Conservation (phyloP, 1,140 invertebrate genomes). For the Chrysopa pallens region DNA sequence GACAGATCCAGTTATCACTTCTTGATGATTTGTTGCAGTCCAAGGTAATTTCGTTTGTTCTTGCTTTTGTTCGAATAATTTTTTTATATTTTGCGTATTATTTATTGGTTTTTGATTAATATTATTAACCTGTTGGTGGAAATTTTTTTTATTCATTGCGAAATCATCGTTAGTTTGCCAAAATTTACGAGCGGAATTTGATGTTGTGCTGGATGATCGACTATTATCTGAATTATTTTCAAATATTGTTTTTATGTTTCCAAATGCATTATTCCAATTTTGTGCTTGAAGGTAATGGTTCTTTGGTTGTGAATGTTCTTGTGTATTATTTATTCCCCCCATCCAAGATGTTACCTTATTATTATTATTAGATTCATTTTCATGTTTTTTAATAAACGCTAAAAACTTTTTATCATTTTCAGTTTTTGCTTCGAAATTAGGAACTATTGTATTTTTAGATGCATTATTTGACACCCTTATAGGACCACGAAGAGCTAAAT, state of each 20-base stretch:
- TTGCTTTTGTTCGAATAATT: conserved; percentile 22
- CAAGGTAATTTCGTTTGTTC: conserved; percentile 20
- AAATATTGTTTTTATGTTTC: conserved; percentile 70
- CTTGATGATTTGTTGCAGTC: conserved; percentile 17
- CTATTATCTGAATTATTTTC: conserved; percentile 27
- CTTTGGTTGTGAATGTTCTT: neutral
- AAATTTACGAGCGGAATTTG: conserved; percentile 30
- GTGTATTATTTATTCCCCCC: neutral
- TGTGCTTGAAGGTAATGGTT: conserved; percentile 6
- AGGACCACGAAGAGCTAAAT: conserved; percentile 30
- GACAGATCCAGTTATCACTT: conserved; percentile 22
- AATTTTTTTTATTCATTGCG: conserved; percentile 6
- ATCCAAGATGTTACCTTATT: conserved; percentile 12
- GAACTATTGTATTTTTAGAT: conserved; percentile 25
- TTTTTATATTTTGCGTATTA: conserved; percentile 17
- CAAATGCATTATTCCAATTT: conserved; percentile 66
- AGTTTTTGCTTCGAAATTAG: conserved; percentile 58
- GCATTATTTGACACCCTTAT: conserved; percentile 31
- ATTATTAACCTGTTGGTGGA: conserved; percentile 4
- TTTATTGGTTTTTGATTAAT: conserved; percentile 19
- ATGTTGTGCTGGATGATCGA: conserved; percentile 15
- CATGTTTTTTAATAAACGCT: conserved; percentile 62
- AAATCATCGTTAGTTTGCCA: conserved; percentile 34
- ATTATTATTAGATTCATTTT: conserved; percentile 21
- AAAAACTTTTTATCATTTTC: conserved; percentile 71